Evolutionary conservation across 2,797 vertebrate genomes (phyloP).

Genomic region (Mycteria americana): DNA sequence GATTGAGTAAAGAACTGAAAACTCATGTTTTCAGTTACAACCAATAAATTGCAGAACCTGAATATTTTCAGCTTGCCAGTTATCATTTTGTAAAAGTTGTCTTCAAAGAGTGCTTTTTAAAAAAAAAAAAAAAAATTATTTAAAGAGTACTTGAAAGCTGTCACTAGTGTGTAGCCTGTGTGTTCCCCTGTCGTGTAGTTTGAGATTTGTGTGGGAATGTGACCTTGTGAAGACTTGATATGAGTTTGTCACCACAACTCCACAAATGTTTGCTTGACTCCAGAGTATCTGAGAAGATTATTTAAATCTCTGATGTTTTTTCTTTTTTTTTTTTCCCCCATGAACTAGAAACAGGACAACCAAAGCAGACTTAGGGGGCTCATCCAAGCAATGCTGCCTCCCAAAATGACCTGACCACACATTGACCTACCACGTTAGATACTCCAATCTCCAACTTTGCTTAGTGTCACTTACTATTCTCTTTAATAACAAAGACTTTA

Average conservation of each 20-base stretch:
- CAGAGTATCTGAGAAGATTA: background rate
- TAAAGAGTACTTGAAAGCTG: background rate
- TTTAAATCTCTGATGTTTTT: background rate
- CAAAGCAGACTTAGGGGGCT: background rate
- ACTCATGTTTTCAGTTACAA: background rate
- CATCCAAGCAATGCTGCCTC: background rate
- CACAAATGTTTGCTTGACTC: background rate
- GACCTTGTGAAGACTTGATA: background rate
- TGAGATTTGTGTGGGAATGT: background rate
- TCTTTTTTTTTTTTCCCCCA: too few species aligned
- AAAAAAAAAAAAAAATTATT: background rate
- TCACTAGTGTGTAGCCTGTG: background rate
- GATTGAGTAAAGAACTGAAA: background rate
- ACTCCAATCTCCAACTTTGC: background rate
- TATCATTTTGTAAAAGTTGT: background rate
- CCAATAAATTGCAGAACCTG: background rate
- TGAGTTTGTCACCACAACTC: background rate
- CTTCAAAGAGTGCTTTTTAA: background rate
- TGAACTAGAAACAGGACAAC: background rate
- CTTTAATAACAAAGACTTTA: background rate
- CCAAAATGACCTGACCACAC: fast-evolving
- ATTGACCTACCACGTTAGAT: background rate
- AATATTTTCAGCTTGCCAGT: background rate
- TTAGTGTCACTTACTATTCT: background rate
- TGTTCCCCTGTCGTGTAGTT: background rate